A percentile compares a stretch with the other conserved stretches of the same genome.
These are phyloP conservation scores for Archocentrus centrarchus DNA, from an alignment of 2,113 vertebrate species.

Conservation along the genomic window DNA sequence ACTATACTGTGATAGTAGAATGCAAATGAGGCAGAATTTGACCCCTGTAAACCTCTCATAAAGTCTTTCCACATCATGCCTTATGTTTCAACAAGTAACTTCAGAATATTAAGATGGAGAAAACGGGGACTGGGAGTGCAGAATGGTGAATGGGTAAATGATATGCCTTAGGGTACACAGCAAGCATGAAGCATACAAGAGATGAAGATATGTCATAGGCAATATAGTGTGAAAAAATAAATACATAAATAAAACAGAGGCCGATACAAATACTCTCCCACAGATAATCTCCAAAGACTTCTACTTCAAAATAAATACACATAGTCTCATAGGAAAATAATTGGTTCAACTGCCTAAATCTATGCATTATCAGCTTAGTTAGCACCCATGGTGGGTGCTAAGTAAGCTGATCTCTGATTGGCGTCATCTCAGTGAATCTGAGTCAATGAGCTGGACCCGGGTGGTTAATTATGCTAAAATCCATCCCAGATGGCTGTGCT, in stretches of 20 bases:
- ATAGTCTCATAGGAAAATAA: neutral
- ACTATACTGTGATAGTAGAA: conserved; percentile 56
- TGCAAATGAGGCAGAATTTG: conserved; percentile 65
- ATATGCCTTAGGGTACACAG: conserved; percentile 50
- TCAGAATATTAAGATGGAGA: conserved; percentile 29
- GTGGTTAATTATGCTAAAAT: neutral
- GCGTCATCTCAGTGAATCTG: too few species aligned
- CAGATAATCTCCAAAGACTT: neutral
- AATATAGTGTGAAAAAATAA: conserved; percentile 30
- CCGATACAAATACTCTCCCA: neutral
- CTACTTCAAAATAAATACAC: neutral
- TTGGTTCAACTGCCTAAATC: neutral
- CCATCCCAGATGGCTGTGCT: neutral
- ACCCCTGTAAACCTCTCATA: conserved; percentile 40
- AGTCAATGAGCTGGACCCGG: neutral
- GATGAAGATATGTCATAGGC: conserved; percentile 26
- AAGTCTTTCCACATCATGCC: conserved; percentile 30
- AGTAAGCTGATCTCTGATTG: neutral
- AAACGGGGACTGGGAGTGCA: neutral
- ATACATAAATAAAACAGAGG: conserved; percentile 22
- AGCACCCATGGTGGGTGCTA: neutral
- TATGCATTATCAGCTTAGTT: too few species aligned
- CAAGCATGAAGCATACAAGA: conserved; percentile 37
- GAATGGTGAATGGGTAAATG: conserved; percentile 3
- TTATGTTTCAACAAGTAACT: conserved; percentile 58